Base-by-base conservation (phyloP, 2,888 invertebrate species). In the Gryllus longicercus region DNA sequence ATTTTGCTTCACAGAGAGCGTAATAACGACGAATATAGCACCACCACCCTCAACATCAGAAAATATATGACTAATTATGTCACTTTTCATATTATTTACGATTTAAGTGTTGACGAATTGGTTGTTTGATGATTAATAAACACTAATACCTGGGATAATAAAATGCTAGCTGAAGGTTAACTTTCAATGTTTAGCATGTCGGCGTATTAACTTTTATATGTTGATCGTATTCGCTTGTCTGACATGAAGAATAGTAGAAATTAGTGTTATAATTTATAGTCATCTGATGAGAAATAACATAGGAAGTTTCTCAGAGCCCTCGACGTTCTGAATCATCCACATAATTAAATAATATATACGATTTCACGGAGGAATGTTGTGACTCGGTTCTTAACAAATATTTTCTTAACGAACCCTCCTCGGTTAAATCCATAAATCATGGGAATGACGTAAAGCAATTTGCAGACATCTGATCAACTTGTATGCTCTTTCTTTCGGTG, bases 401-500 rank as follows among this genome's bases (percentile, higher is more conserved):
- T 63, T 63, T 63, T n/a, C 63, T 63, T 63, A 63, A 63, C 63
- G 63, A 63, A 18, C 63, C 63, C 14, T 5, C 4, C 16, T 14
- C 14, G n/a, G 16, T 14, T 63, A 63, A 18, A 63, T 63, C 63
- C 63, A 63, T 63, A 63, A 14, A 63, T 63, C 63, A 63, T 63
- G 63, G 16, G 14, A 63, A 63, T n/a, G n/a, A 63, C 63, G n/a
- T 63, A 63, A 63, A 63, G 63, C 63, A 63, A 63, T 63, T 63
- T 63, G 63, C n/a, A 38, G 63, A 63, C 63, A 63, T 63, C 63
- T 63, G 63, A 63, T 63, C 63, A 63, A 63, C 63, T 63, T 63
- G n/a, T 63, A 63, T 11, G 38, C 16, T n/a, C 63, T 63, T 63
- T 63, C 63, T 63, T 63, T 18, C 16, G 14, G 63, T 18, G n/a